Evolutionary conservation across 1,140 invertebrate genomes (phyloP).

Genomic region (Myzus persicae): DNA sequence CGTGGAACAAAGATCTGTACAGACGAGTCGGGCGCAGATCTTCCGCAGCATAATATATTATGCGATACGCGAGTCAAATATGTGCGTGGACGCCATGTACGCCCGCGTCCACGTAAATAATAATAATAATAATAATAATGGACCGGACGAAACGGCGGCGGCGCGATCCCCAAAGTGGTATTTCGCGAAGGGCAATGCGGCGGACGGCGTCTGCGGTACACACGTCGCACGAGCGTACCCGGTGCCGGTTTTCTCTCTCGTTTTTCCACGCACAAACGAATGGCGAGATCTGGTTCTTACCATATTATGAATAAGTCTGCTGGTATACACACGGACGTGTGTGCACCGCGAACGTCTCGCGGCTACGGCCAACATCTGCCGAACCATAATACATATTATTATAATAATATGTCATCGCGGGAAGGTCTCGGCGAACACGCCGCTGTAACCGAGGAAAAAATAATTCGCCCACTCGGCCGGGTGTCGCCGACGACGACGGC

Average conservation of each 20-base stretch:
- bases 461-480: conserved; percentile 39
- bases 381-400: conserved; percentile 26
- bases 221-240: not conserved
- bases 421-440: not conserved
- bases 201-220: not conserved
- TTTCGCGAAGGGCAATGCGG: not conserved
- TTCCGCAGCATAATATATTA: not conserved
- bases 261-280: conserved; percentile 5
- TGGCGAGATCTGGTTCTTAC: conserved; percentile 23
- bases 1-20: not conserved
- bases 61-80: not conserved
- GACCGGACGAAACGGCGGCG: not conserved
- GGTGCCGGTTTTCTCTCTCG: not conserved
- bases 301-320: not conserved
- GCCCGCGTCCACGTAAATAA: not conserved
- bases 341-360: not conserved
- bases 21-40: not conserved
- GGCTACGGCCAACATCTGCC: conserved; percentile 13
- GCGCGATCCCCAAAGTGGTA: not conserved
- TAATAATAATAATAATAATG: no score
- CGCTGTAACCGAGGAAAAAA: conserved; percentile 21
- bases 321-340: not conserved
- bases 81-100: conserved; percentile 16
- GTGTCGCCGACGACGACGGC: conserved; percentile 26
- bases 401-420: conserved; percentile 20